A percentile compares a stretch with the other conserved stretches of the same genome.
Conservation (phyloP, 2,113 vertebrate genomes). For the Xyrauchen texanus region DNA sequence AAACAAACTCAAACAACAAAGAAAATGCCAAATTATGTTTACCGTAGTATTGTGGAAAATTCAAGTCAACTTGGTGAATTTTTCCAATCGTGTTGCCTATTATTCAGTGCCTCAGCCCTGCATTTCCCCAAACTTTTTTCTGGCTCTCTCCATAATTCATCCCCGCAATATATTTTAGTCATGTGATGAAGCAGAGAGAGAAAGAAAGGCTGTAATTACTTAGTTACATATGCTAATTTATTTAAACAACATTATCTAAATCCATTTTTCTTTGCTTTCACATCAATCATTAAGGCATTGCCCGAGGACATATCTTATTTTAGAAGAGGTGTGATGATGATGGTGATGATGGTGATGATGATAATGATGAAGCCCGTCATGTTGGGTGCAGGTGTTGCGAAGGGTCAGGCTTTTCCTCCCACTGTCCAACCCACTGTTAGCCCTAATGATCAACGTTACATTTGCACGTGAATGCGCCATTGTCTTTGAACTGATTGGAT, state of each 20-base stretch:
- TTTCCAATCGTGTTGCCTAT: neutral
- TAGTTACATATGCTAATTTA: slow-evolving; percentile 19
- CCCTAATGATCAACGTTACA: slow-evolving; percentile 60
- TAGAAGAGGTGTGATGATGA: slow-evolving; percentile 17
- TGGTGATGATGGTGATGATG: slow-evolving; percentile 22
- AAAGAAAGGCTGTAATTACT: neutral
- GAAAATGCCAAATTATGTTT: too few species aligned
- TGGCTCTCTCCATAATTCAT: neutral
- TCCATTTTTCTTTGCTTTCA: neutral
- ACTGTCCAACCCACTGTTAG: slow-evolving; percentile 31
- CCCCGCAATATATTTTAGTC: neutral
- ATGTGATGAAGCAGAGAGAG: neutral
- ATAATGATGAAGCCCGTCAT: neutral
- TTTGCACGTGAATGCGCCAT: slow-evolving; percentile 72
- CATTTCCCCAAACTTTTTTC: neutral
- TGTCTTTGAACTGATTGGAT: slow-evolving; percentile 70
- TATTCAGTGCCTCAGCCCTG: neutral
- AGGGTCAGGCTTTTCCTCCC: slow-evolving; percentile 32
- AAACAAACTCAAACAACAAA: too few species aligned
- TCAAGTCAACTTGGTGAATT: neutral
- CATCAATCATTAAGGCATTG: slow-evolving; percentile 19
- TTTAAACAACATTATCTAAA: slow-evolving; percentile 20
- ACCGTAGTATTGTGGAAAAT: too few species aligned
- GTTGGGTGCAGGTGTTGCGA: slow-evolving; percentile 39
- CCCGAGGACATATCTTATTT: slow-evolving; percentile 24